Evolutionary conservation across 2,888 invertebrate species (phyloP).

Genomic region (Parnassius smintheus): DNA sequence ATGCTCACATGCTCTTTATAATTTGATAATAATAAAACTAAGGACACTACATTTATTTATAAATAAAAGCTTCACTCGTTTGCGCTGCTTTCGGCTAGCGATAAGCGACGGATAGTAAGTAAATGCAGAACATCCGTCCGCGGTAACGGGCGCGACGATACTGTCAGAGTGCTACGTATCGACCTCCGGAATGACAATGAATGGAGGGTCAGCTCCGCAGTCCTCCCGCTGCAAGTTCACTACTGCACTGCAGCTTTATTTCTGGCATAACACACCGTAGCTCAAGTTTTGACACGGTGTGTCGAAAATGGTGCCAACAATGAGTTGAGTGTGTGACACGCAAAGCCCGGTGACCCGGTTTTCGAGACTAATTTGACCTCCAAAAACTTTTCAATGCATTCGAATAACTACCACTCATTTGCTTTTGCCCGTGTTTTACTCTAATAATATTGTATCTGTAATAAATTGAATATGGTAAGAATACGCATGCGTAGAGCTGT

Average conservation of each 20-base stretch:
- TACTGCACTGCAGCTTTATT: slow-evolving; percentile 80
- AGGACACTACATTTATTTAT: slow-evolving; percentile 52
- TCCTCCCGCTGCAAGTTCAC: slow-evolving; percentile 68
- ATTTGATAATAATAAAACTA: neutral
- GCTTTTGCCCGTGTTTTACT: neutral
- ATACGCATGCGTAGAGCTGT: slow-evolving; percentile 37
- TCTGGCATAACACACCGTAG: slow-evolving; percentile 68
- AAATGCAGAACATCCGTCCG: slow-evolving; percentile 47
- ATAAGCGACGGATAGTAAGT: slow-evolving; percentile 16
- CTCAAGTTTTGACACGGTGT: slow-evolving; percentile 25
- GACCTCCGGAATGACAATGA: slow-evolving; percentile 59
- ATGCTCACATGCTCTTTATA: slow-evolving; percentile 1
- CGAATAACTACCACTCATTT: slow-evolving; percentile 27
- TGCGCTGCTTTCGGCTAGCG: slow-evolving; percentile 40
- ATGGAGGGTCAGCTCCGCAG: slow-evolving; percentile 65
- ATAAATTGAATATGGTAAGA: slow-evolving; percentile 1
- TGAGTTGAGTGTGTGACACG: slow-evolving; percentile 41
- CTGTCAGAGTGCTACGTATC: slow-evolving; percentile 44
- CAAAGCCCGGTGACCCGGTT: slow-evolving; percentile 51
- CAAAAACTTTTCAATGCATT: slow-evolving; percentile 5
- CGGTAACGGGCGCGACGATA: slow-evolving; percentile 60
- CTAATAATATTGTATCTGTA: neutral
- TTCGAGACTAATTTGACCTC: slow-evolving; percentile 27
- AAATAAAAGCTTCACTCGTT: slow-evolving; percentile 55
- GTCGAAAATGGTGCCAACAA: slow-evolving; percentile 35